Percentiles rank a stretch among this genome's conserved stretches.
Conservation (phyloP, 1,140 invertebrate genomes). For the Myzus persicae region DNA sequence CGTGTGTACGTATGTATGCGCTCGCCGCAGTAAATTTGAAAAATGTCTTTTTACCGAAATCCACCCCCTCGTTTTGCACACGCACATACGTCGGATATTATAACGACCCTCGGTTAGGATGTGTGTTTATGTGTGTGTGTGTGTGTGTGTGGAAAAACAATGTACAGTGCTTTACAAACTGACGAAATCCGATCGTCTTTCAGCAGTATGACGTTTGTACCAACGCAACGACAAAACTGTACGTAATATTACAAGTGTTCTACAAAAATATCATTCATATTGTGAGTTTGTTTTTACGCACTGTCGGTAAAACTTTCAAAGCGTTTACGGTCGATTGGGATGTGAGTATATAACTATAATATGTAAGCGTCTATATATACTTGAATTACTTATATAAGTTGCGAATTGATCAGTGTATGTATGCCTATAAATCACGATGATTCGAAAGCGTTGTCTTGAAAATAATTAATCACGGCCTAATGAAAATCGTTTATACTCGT, state of each 20-base stretch:
- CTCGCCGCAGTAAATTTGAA: conserved; percentile 12
- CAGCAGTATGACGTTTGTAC: background rate
- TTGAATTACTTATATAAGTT: too few relatives aligned
- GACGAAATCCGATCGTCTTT: conserved; percentile 6
- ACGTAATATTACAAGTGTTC: background rate
- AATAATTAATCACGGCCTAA: background rate
- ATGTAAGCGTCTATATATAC: too few relatives aligned
- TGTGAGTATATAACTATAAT: background rate
- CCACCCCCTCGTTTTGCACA: conserved; percentile 48
- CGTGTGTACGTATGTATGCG: background rate
- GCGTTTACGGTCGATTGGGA: background rate
- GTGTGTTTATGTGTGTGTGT: background rate
- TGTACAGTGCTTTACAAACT: background rate
- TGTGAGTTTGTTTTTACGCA: background rate
- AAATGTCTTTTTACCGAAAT: conserved; percentile 51
- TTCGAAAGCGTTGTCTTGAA: background rate
- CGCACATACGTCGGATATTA: background rate
- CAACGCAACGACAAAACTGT: background rate
- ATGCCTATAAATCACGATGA: background rate
- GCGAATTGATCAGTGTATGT: too few relatives aligned
- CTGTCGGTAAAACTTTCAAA: background rate
- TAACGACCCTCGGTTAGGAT: conserved; percentile 29
- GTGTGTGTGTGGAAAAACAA: conserved; percentile 36
- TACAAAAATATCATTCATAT: background rate
- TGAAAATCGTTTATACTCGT: background rate